These are phyloP conservation scores for Diuraphis noxia DNA, from an alignment of 1,140 invertebrate species.

Conservation along the genomic window DNA sequence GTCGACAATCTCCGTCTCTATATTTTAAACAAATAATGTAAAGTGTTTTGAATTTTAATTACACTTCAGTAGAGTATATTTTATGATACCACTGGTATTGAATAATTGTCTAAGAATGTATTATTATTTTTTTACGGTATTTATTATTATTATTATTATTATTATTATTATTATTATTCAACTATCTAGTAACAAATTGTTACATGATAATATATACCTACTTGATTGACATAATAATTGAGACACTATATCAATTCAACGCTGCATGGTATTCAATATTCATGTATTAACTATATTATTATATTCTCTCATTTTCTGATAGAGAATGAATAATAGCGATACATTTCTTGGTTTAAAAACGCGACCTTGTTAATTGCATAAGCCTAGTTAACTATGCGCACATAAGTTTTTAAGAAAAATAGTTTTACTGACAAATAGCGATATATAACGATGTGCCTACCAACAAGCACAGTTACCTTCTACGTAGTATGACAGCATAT, in stretches of 20 bases:
- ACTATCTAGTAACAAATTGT: too few species aligned
- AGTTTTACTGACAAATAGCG: background rate
- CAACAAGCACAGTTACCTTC: background rate
- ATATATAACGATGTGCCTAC: background rate
- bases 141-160: background rate
- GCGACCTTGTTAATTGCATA: background rate
- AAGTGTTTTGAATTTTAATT: background rate
- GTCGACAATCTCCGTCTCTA: background rate
- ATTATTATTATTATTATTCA: background rate
- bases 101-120: background rate
- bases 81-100: background rate
- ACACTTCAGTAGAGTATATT: background rate
- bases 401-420: background rate
- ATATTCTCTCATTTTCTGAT: background rate
- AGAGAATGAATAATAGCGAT: background rate
- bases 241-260: background rate
- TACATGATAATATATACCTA: background rate
- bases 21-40: background rate
- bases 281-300: background rate
- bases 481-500: background rate
- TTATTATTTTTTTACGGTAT: too few species aligned
- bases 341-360: background rate
- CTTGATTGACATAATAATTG: background rate
- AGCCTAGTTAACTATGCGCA: background rate
- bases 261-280: background rate